Base-by-base conservation (phyloP, 2,113 vertebrate genomes). In the Pleuronectes platessa region DNA sequence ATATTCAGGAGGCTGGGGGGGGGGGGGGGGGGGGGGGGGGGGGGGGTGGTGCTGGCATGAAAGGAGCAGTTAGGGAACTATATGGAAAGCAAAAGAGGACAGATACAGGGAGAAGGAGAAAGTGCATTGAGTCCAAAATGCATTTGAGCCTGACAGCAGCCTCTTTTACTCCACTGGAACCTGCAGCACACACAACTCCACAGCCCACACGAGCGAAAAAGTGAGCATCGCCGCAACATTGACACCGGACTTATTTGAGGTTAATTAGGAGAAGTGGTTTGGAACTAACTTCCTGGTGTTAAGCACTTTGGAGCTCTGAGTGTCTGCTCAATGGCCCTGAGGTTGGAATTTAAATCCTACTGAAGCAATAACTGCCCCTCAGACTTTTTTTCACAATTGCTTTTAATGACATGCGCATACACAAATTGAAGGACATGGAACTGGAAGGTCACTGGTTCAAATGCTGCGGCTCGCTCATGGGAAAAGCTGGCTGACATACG, bases 221-320 rank as follows among this genome's bases (percentile, higher is more conserved):
- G 77, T 65, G 40, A 75, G 76, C 80, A 77, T 87, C 64, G 72
- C 86, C 79, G 84, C 88, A 84, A 89, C 88, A 88, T 87, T 84
- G 90, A 80, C 78, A 82, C 80, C 61, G 71, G 77, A 86, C 76
- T 86, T 89, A 87, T 86, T 82, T 79, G 86, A 91, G 90, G 87
- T 92, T 92, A 92, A 92, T 93, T 90, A 90, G 86, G 67, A 89
- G 88, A 90, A 90, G 86, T 87, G 88, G 79, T 81, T 88, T 79
- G 87, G 85, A 89, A 88, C 85, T 88, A 91, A 90, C 85, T 88
- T 90, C 68, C 61, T 78, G 53, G 80, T 86, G 82, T 89, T 88
- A 88, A 88, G 80, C 77, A 85, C 86, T 88, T 67, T 74, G 68
- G 79, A 84, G 78, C 82, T 69, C 42, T 27, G 71, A 78, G 80